These are phyloP conservation scores for Notarius quadriscutis DNA, from an alignment of 2,113 vertebrate species.

Conservation along the genomic window DNA sequence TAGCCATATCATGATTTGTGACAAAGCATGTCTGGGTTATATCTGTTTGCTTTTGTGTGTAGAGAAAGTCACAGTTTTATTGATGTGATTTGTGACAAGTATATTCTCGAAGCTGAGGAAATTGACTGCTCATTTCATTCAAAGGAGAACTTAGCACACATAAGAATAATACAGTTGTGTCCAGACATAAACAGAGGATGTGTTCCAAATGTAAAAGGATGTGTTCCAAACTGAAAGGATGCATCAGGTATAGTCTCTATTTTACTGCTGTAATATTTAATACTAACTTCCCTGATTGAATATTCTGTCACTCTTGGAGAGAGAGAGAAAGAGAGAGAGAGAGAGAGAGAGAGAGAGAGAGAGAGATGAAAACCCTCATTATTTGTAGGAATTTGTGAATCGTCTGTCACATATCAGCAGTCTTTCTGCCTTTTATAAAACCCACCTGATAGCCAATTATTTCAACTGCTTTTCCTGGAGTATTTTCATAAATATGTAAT, in stretches of 20 bases:
- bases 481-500: slow-evolving; percentile 56
- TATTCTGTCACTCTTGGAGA: slow-evolving; percentile 30
- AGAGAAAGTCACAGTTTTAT: background rate
- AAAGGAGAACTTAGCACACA: background rate
- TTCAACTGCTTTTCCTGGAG: slow-evolving; percentile 42
- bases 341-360: slow-evolving; percentile 29
- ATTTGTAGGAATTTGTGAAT: slow-evolving; percentile 45
- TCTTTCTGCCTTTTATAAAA: slow-evolving; percentile 48
- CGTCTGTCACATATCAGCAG: slow-evolving; percentile 49
- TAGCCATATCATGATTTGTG: slow-evolving; percentile 6
- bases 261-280: slow-evolving; percentile 18
- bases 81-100: background rate
- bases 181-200: background rate
- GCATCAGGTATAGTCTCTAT: background rate
- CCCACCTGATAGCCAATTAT: slow-evolving; percentile 54
- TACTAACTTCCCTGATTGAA: slow-evolving; percentile 12
- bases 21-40: background rate
- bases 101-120: background rate
- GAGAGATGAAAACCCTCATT: slow-evolving; percentile 56
- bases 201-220: background rate
- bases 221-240: background rate
- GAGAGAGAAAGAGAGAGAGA: background rate
- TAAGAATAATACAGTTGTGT: background rate
- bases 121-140: slow-evolving; percentile 13
- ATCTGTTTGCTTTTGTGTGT: slow-evolving; percentile 7